Evolutionary conservation across 2,113 vertebrate species (phyloP).

Genomic region (Hyla sarda): DNA sequence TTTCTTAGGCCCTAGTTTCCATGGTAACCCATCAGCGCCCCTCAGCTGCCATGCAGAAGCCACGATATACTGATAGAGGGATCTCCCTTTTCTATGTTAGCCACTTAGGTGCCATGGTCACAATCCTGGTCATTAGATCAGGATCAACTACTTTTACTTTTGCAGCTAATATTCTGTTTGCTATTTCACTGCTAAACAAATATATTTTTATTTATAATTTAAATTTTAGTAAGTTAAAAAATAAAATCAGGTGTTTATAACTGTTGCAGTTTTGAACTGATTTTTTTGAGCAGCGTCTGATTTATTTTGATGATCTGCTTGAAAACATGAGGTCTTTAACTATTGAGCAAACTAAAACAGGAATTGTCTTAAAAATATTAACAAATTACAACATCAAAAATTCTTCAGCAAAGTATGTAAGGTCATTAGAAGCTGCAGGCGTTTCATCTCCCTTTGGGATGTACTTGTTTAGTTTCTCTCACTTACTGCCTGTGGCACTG

Average conservation of each 20-base stretch:
- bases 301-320: slow-evolving; percentile 72
- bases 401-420: slow-evolving; percentile 72
- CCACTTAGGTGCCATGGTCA: too few relatives aligned
- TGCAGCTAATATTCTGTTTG: neutral
- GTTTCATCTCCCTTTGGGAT: slow-evolving; percentile 79
- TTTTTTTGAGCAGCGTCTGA: slow-evolving; percentile 62
- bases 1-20: too few relatives aligned
- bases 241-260: neutral
- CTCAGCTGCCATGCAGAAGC: too few relatives aligned
- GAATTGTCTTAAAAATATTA: slow-evolving; percentile 65
- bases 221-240: neutral
- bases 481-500: slow-evolving; percentile 82
- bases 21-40: too few relatives aligned
- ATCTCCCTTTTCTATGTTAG: too few relatives aligned
- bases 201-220: neutral
- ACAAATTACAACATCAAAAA: slow-evolving; percentile 78
- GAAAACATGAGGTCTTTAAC: slow-evolving; percentile 70
- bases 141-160: too few relatives aligned
- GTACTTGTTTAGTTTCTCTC: slow-evolving; percentile 89
- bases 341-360: slow-evolving; percentile 70
- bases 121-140: too few relatives aligned
- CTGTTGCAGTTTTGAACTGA: neutral
- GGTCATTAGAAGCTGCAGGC: slow-evolving; percentile 82
- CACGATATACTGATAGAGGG: too few relatives aligned
- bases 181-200: neutral